Base-by-base conservation (phyloP, 2,888 invertebrate species). In the Listrodromus nycthemerus region DNA sequence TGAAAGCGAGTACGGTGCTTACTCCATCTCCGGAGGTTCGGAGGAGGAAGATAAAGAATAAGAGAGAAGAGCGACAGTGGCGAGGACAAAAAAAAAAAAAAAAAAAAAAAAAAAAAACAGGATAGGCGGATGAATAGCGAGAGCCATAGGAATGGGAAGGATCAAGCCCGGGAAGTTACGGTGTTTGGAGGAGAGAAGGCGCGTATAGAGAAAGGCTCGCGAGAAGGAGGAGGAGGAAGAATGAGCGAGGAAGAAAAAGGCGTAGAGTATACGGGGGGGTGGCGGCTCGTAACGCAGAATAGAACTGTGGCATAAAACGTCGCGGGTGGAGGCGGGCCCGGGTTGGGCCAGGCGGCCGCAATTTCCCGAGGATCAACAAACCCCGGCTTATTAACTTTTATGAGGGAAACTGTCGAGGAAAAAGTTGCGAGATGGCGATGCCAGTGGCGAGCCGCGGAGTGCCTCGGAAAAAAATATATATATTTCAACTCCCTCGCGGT, bases 341-440 rank as follows among this genome's bases (percentile, higher is more conserved):
- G 65, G 67, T 27, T 21, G 58, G 27, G 69, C 80, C 50, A 70
- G 73, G 88, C 86, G 85, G 81, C 88, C 87, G 90, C 91, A 91
- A 91, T 91, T 91, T 91, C 88, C 89, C 87, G 88, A 88, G 91
- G 89, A 91, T 91, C 91, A 91, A 91, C 91, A 91, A 90, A 90
- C 89, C 89, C 87, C 85, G 89, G 90, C 91, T 91, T 91, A 91
- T 91, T 91, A 91, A 91, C 90, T 91, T 91, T 91, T 91, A 91
- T 89, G 91, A 91, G 88, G 83, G 86, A 85, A 61, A 84, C 86
- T 80, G 87, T 87, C 87, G 85, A 84, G 84, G 79, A 88, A 88
- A 87, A 88, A 87, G 87, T 87, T 85, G 85, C 86, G 85, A 84
- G 85, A 86, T 84, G 85, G 82, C 83, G 78, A 81, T 84, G 84